Evolutionary conservation across 2,113 vertebrate genomes (phyloP), one percentile per base, ranked within the genome.

Genomic region (Ellobius talpinus): DNA sequence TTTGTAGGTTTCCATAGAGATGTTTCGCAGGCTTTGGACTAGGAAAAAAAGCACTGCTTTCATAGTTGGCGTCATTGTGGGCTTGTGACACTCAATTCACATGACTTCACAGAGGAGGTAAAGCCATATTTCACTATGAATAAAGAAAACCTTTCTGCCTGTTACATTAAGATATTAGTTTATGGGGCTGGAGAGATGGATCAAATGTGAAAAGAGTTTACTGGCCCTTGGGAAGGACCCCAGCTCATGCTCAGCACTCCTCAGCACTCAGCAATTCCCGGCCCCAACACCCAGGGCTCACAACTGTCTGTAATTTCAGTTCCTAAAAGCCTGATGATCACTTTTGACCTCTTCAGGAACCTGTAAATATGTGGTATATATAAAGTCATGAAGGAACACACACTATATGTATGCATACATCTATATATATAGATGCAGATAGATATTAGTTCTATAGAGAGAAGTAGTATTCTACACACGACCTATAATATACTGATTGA

Each of bases 11-110:
- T 39, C n/a, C 42, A 16, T 8, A 3, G 1, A 52, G 50, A 52
- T 36, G 72, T 72, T 96, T 96, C 73, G 36, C 87, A 95, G 92
- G 58, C 63, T 72, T 72, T 72, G 61, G 52, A 81, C 86, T 45
- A 70, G 36, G 47, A 95, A 19, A 33, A 55, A 58, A 52, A 84
- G 50, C 36, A 39, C 13, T 6, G 1, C 33, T 85, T 91, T 96
- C 92, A 90, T 10, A 42, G 36, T 61, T 92, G 85, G 50, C 55
- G 58, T 92, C 39, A 7, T 65, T 45, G n/a, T 26, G 68, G 94
- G 63, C 77, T 86, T 50, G 33, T 66, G 66, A 87, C n/a, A 47
- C 86, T 47, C 76, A 61, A 87, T 87, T 87, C 42, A 0, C 91
- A 89, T 2, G n/a, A 36, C 78, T 78, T 84, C 50, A 50, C 23